These are phyloP conservation scores for Eumacrocentrus americanus DNA, from an alignment of 2,888 invertebrate species.

Conservation along the genomic window DNA sequence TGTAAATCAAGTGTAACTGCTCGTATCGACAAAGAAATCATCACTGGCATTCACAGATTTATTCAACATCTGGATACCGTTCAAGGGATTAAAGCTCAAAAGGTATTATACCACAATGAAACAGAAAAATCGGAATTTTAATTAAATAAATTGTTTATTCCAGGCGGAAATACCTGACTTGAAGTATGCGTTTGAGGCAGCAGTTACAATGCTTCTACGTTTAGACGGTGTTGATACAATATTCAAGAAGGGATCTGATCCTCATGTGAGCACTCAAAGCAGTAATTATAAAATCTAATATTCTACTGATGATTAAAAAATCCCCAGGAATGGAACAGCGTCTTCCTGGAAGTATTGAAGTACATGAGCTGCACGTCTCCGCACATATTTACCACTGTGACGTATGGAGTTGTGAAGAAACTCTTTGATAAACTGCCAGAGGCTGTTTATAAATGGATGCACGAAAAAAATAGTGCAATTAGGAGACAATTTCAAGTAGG, in stretches of 20 bases:
- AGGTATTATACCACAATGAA: constrained; percentile 61
- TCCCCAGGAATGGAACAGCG: constrained; percentile 66
- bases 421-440: constrained; percentile 66
- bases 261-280: constrained; percentile 42
- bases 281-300: background rate
- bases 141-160: constrained; percentile 33
- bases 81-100: constrained; percentile 66
- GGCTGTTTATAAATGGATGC: constrained; percentile 65
- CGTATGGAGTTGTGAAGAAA: constrained; percentile 69
- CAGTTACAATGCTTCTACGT: constrained; percentile 66
- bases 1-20: constrained; percentile 70
- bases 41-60: constrained; percentile 65
- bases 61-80: constrained; percentile 65
- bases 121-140: background rate
- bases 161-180: constrained; percentile 70
- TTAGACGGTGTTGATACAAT: constrained; percentile 71
- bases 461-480: constrained; percentile 65
- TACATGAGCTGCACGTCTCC: constrained; percentile 69
- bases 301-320: background rate
- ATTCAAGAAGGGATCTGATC: constrained; percentile 70
- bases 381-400: constrained; percentile 71
- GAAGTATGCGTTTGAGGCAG: constrained; percentile 70
- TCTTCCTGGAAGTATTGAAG: constrained; percentile 71
- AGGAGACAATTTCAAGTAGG: constrained; percentile 68
- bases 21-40: constrained; percentile 68